Conservation (phyloP, 1,140 invertebrate genomes). For the Aradophagus sp. region DNA sequence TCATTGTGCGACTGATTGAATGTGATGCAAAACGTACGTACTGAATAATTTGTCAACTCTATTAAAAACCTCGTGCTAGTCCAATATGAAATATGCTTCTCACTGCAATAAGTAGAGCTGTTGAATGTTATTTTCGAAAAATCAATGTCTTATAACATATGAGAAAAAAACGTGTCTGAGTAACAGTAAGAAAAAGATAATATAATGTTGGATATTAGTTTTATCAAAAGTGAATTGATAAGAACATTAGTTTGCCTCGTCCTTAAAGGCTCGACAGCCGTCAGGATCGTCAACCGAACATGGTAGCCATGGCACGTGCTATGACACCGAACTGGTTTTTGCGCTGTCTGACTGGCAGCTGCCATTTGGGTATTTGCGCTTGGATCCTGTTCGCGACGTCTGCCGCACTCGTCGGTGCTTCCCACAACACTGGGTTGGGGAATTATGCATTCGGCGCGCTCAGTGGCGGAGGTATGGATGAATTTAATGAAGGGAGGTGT, state of each 20-base stretch:
- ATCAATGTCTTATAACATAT: no score
- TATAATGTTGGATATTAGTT: no score
- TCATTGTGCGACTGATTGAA: no score
- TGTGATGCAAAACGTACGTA: no score
- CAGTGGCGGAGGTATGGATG: slow-evolving; percentile 59
- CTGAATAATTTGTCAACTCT: no score
- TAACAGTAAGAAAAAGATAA: no score
- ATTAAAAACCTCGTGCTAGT: no score
- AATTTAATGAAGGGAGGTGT: slow-evolving; percentile 76
- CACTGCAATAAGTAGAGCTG: no score
- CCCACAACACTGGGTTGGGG: slow-evolving; percentile 65
- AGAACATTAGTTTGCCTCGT: slow-evolving; percentile 23
- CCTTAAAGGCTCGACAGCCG: slow-evolving; percentile 41
- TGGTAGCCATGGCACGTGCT: slow-evolving; percentile 68
- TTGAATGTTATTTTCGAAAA: no score
- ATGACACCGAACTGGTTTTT: slow-evolving; percentile 70
- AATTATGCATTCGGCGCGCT: slow-evolving; percentile 62
- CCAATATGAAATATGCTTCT: no score
- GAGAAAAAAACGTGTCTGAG: not conserved
- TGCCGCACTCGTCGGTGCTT: slow-evolving; percentile 67
- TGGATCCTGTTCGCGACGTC: slow-evolving; percentile 69
- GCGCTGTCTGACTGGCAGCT: slow-evolving; percentile 68
- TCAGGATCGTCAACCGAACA: slow-evolving; percentile 64
- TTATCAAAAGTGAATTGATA: slow-evolving; percentile 30
- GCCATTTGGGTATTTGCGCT: slow-evolving; percentile 69